Evolutionary conservation across 2,113 vertebrate species (phyloP).

Genomic region (Coryphaenoides rupestris): DNA sequence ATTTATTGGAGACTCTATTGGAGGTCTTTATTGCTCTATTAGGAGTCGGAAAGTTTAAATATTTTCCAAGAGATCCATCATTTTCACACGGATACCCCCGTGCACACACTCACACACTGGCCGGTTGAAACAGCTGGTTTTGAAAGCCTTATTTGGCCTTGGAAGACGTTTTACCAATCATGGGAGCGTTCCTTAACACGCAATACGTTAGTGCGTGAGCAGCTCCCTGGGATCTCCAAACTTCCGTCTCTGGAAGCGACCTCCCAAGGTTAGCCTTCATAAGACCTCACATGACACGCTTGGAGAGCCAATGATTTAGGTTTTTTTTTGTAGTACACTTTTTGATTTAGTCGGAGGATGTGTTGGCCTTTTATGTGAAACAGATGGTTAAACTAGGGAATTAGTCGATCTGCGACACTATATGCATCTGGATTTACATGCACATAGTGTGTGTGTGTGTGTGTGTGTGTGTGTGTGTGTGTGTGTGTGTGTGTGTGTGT

Average conservation of each 20-base stretch:
- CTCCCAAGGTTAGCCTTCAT: neutral
- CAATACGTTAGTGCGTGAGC: neutral
- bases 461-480: neutral
- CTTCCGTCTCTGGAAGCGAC: too few relatives aligned
- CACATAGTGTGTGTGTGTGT: neutral
- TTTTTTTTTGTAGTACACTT: neutral
- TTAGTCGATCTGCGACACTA: too few relatives aligned
- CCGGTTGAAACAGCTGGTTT: neutral
- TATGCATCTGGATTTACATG: neutral
- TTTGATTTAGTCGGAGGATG: too few relatives aligned
- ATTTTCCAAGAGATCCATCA: too few relatives aligned
- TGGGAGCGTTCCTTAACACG: neutral
- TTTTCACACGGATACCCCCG: too few relatives aligned
- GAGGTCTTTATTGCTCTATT: too few relatives aligned
- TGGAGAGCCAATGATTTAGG: neutral
- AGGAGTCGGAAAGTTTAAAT: too few relatives aligned
- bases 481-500: slow-evolving; percentile 14
- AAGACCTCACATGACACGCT: neutral
- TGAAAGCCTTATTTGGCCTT: neutral
- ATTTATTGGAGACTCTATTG: too few relatives aligned
- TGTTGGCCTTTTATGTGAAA: too few relatives aligned
- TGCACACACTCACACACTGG: too few relatives aligned
- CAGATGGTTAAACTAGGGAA: too few relatives aligned
- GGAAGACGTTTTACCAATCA: neutral
- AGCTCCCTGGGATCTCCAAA: neutral